Evolutionary conservation across 2,797 vertebrate genomes (phyloP).

Genomic region (Sarcophilus harrisii): DNA sequence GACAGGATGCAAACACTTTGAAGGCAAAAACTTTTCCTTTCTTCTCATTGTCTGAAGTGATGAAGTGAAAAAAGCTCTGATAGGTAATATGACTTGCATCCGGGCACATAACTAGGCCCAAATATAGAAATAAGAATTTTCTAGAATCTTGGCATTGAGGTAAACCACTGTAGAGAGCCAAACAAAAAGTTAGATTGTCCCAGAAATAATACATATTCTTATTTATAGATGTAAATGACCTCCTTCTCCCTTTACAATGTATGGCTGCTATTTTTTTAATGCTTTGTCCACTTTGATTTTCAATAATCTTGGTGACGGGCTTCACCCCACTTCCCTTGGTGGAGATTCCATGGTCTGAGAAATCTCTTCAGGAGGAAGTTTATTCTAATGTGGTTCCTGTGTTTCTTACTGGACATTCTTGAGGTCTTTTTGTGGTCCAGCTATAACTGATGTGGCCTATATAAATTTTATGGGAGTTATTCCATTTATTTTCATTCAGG

Average conservation of each 20-base stretch:
- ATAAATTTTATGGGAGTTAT: conserved; percentile 82
- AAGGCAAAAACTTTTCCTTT: neutral
- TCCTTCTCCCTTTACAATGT: neutral
- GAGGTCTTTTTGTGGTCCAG: conserved; percentile 83
- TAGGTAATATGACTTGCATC: neutral
- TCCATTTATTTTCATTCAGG: conserved; percentile 87
- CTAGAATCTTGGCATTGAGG: neutral
- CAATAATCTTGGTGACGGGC: conserved; percentile 52
- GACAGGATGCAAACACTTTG: neutral
- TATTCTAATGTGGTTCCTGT: conserved; percentile 84
- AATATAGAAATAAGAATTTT: neutral
- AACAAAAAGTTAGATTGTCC: neutral
- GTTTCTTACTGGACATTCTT: conserved; percentile 84
- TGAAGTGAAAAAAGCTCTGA: neutral
- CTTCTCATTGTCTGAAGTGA: neutral
- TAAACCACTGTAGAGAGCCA: neutral
- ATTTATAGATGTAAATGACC: conserved; percentile 20
- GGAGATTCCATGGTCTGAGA: conserved; percentile 74
- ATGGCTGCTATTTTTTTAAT: conserved; percentile 13
- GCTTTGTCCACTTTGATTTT: conserved; percentile 34
- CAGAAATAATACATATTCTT: neutral
- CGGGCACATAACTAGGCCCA: neutral
- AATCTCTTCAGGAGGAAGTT: conserved; percentile 85
- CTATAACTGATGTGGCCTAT: conserved; percentile 84
- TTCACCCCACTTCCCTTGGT: conserved; percentile 35